A percentile compares a stretch with the other conserved stretches of the same genome.
Conservation (phyloP, 2,888 invertebrate genomes). For the Stomorhina lunata region DNA sequence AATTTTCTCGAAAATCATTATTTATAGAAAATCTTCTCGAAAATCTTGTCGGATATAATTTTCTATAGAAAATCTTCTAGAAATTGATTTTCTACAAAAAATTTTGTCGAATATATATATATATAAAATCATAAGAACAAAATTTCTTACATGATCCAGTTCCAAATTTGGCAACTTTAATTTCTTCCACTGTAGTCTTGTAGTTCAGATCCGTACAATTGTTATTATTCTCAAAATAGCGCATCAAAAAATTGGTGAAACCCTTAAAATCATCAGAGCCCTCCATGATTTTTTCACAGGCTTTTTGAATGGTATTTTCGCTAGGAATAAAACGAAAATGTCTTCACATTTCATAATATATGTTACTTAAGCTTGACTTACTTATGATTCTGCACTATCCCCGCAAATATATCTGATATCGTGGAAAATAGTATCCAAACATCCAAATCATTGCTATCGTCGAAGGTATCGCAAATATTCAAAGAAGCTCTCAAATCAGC, state of each 20-base stretch:
- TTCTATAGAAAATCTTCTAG: too few relatives aligned
- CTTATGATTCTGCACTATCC: slow-evolving; percentile 76
- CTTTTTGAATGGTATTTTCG: slow-evolving; percentile 73
- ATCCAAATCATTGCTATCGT: slow-evolving; percentile 75
- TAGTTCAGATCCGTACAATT: slow-evolving; percentile 74
- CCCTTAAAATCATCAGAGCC: slow-evolving; percentile 72
- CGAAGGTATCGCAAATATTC: slow-evolving; percentile 76
- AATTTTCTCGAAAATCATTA: too few relatives aligned
- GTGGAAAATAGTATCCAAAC: slow-evolving; percentile 75
- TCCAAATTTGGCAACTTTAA: slow-evolving; percentile 68
- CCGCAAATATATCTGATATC: slow-evolving; percentile 76
- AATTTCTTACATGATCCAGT: slow-evolving; percentile 71
- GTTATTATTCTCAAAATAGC: slow-evolving; percentile 57
- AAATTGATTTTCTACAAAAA: too few relatives aligned
- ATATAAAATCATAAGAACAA: background rate
- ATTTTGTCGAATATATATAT: too few relatives aligned
- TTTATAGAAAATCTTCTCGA: too few relatives aligned
- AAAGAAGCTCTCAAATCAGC: slow-evolving; percentile 72
- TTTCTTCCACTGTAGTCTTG: slow-evolving; percentile 65
- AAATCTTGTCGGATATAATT: too few relatives aligned
- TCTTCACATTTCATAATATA: background rate
- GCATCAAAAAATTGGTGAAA: slow-evolving; percentile 69
- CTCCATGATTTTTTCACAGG: slow-evolving; percentile 72
- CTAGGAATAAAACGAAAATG: slow-evolving; percentile 59
- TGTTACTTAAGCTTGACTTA: slow-evolving; percentile 59